A percentile compares a stretch with the other conserved stretches of the same genome.
phyloP scores from a whole-genome alignment of 2,797 vertebrate species.

The Eulemur coronatus region DNA sequence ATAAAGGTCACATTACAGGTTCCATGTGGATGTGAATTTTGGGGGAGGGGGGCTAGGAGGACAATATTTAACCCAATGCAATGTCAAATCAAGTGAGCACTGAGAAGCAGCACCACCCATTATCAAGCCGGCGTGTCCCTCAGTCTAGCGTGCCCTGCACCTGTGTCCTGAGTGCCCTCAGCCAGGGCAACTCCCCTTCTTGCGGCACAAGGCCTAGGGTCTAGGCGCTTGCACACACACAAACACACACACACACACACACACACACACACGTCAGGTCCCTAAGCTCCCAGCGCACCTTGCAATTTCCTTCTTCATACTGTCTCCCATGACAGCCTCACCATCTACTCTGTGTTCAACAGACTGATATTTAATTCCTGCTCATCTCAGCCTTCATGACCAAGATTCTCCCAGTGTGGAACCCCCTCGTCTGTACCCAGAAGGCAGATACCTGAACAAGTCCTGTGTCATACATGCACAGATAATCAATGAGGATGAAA shows the following conservation, averaged over 20 bases:
- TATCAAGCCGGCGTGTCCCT: rapidly evolving
- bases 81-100: too few species aligned
- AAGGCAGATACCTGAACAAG: background rate
- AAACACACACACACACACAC: too few species aligned
- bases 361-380: background rate
- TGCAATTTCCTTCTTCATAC: background rate
- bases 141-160: background rate
- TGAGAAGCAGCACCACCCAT: rapidly evolving
- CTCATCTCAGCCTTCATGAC: background rate
- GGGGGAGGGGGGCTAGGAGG: rapidly evolving
- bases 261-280: too few species aligned
- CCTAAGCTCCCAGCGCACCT: background rate
- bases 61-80: too few species aligned
- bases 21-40: background rate
- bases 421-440: background rate
- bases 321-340: background rate
- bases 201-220: background rate
- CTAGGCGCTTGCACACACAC: too few species aligned
- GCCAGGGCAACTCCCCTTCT: background rate
- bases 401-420: background rate
- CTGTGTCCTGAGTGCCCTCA: background rate
- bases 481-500: background rate
- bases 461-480: background rate
- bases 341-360: background rate
- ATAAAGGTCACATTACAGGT: background rate